Conservation (phyloP, 2,797 vertebrate genomes). For the Pipistrellus pipistrellus region DNA sequence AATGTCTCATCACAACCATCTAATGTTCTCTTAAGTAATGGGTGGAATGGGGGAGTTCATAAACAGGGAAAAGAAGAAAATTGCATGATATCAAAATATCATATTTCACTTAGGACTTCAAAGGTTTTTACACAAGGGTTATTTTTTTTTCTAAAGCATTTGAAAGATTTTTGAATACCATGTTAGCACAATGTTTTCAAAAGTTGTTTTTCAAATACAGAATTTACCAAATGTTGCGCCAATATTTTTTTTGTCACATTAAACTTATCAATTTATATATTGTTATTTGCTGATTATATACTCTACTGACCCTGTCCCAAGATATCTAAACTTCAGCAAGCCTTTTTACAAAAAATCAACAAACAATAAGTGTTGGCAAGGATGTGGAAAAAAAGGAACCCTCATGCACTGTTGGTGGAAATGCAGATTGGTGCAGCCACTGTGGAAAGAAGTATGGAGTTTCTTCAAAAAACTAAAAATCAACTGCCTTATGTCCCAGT, state of each 20-base stretch:
- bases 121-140: neutral
- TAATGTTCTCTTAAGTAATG: neutral
- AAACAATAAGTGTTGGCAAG: neutral
- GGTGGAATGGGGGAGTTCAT: neutral
- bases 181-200: neutral
- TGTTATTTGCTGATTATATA: neutral
- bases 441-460: neutral
- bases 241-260: neutral
- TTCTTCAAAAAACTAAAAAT: neutral
- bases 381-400: neutral
- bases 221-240: neutral
- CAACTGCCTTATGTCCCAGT: neutral
- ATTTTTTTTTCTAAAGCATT: neutral
- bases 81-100: neutral
- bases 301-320: neutral
- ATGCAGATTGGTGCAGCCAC: neutral
- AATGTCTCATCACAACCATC: neutral
- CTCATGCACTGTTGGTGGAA: neutral
- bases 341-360: neutral
- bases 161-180: conserved; percentile 15
- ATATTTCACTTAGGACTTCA: neutral
- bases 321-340: neutral
- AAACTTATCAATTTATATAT: neutral
- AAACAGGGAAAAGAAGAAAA: conserved; percentile 1
- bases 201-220: neutral